Percentiles rank a stretch among this genome's conserved stretches.
Evolutionary conservation across 2,113 vertebrate species (phyloP).

Genomic region (Grus americana): DNA sequence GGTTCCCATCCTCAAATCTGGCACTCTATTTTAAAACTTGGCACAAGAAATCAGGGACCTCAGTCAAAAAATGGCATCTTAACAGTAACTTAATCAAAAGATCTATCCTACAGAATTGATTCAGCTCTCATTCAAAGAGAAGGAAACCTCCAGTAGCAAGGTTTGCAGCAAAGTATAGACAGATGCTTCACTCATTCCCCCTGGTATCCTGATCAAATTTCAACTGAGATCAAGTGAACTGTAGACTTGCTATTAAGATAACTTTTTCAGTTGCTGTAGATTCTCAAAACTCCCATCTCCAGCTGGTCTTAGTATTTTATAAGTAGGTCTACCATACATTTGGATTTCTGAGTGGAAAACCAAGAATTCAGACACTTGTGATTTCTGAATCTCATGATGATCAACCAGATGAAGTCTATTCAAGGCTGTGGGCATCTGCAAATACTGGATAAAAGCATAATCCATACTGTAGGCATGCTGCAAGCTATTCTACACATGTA

Average conservation of each 20-base stretch:
- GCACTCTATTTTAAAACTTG: neutral
- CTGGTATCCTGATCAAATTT: neutral
- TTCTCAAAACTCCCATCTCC: neutral
- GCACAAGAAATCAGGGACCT: neutral
- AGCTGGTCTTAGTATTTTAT: neutral
- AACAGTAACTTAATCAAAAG: neutral
- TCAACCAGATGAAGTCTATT: neutral
- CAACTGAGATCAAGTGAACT: neutral
- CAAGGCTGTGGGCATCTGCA: neutral
- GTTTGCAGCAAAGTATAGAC: neutral
- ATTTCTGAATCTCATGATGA: neutral
- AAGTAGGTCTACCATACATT: neutral
- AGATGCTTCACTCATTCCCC: neutral
- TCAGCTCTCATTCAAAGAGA: neutral
- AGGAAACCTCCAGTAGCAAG: neutral
- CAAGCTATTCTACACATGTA: neutral
- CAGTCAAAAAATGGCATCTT: neutral
- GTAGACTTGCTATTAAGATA: neutral
- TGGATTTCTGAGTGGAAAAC: neutral
- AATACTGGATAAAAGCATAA: neutral
- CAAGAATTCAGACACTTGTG: neutral
- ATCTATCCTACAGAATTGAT: neutral
- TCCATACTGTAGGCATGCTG: neutral
- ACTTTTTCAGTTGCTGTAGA: neutral
- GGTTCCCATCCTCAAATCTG: neutral